Percentiles rank a stretch among this genome's conserved stretches.
Conservation (phyloP, 2,113 vertebrate species). For the Callithrix jacchus region DNA sequence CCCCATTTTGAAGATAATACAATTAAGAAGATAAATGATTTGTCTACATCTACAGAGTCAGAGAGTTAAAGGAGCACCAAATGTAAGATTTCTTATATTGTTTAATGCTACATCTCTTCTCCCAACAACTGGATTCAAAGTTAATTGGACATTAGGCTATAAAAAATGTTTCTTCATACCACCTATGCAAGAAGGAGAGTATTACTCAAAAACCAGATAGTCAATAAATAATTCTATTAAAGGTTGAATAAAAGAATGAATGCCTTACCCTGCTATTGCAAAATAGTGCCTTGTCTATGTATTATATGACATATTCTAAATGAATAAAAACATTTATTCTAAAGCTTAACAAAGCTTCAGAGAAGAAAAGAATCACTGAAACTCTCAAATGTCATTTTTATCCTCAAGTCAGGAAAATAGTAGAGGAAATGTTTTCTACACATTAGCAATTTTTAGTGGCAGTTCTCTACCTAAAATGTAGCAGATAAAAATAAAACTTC, state of each 20-base stretch:
- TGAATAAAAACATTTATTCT: not conserved
- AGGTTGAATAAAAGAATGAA: not conserved
- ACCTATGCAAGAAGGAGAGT: not conserved
- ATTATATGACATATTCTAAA: not conserved
- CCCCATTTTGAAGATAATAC: not conserved
- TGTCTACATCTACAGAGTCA: not conserved
- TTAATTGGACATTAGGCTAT: not conserved
- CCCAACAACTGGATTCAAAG: not conserved
- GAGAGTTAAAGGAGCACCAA: not conserved
- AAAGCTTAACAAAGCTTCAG: not conserved
- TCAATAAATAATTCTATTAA: not conserved
- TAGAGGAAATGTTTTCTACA: slow-evolving; percentile 10
- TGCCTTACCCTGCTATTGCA: not conserved
- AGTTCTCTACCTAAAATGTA: not conserved
- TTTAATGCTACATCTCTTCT: not conserved
- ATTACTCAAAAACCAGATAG: slow-evolving; percentile 13
- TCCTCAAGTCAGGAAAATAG: not conserved
- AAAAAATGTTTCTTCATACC: not conserved
- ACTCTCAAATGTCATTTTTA: not conserved
- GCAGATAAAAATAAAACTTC: not conserved
- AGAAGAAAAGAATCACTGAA: slow-evolving; percentile 1
- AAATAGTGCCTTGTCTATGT: not conserved
- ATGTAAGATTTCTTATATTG: not conserved
- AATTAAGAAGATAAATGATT: not conserved
- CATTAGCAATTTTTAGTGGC: not conserved